Conservation (phyloP, 64 coral and sea anemone species). For the Pachyseris speciosa region DNA sequence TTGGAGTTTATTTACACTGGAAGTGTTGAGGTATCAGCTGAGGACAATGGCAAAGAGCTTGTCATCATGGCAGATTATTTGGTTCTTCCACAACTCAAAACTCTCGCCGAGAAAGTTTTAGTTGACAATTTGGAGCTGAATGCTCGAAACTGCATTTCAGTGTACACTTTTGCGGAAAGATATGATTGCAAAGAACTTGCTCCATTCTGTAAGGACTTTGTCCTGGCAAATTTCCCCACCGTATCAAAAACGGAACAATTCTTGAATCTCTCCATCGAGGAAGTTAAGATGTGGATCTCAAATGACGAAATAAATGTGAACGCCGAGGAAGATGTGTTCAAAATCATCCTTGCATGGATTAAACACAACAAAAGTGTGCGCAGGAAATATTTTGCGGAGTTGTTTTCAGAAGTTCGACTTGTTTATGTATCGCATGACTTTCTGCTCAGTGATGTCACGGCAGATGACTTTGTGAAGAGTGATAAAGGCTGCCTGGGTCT, state of each 20-base stretch:
- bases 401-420: not conserved
- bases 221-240: not conserved
- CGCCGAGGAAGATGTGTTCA: not conserved
- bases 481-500: not conserved
- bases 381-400: not conserved
- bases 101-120: not conserved
- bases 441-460: not conserved
- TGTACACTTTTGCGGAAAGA: not conserved
- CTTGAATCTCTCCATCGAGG: not conserved
- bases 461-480: not conserved
- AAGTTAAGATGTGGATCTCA: not conserved
- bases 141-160: not conserved
- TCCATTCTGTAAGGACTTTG: not conserved
- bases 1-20: conserved; percentile 6
- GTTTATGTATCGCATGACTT: not conserved
- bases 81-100: not conserved
- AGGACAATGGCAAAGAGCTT: not conserved
- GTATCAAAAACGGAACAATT: not conserved
- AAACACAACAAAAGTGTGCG: not conserved
- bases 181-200: not conserved
- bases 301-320: not conserved
- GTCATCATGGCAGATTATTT: not conserved
- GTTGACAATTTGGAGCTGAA: not conserved
- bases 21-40: not conserved
- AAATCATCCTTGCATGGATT: not conserved